Evolutionary conservation across 2,888 invertebrate species (phyloP), one percentile per base, ranked within the genome.

Genomic region (Peribatodes rhomboidaria): DNA sequence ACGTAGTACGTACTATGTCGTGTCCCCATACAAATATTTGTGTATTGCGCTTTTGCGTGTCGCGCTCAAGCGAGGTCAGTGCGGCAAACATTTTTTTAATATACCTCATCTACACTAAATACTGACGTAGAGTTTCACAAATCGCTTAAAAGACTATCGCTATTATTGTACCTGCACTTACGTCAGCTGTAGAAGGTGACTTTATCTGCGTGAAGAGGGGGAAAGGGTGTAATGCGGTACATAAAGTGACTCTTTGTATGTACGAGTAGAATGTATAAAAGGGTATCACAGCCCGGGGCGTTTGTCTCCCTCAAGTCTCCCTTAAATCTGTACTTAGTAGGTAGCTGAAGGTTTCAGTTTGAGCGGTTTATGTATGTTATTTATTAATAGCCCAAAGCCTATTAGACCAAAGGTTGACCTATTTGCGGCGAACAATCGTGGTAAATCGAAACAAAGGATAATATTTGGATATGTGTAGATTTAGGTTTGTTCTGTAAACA

Each of bases 11-110:
- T 65, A 65, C 65, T 69, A 6, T 35, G 35, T 35, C 35, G 35
- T 27, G 27, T 53, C 57, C 42, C 60, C 63, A 66, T 39, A 49
- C 55, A 65, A 63, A 66, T 68, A 72, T 61, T 68, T 64, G 56
- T 69, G 60, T 68, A 67, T 69, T 65, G 61, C 61, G 64, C 69
- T 68, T 72, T 75, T 65, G 71, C 72, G 70, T 72, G 75, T 22
- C 58, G 54, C 53, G 65, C 47, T 72, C 67, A 76, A 74, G 70
- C 77, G 81, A 83, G 81, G 83, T 73, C 79, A 78, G 75, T 82
- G 79, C 77, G 81, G 77, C 76, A 76, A 73, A 74, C 67, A 65
- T 74, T 71, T 74, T 76, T 73, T 58, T 70, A 66, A 68, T 67
- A 72, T 68, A 61, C 56, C 67, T 46, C 65, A 62, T 61, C 33